phyloP scores from a whole-genome alignment of 2,797 vertebrate species.

The Falco columbarius region DNA sequence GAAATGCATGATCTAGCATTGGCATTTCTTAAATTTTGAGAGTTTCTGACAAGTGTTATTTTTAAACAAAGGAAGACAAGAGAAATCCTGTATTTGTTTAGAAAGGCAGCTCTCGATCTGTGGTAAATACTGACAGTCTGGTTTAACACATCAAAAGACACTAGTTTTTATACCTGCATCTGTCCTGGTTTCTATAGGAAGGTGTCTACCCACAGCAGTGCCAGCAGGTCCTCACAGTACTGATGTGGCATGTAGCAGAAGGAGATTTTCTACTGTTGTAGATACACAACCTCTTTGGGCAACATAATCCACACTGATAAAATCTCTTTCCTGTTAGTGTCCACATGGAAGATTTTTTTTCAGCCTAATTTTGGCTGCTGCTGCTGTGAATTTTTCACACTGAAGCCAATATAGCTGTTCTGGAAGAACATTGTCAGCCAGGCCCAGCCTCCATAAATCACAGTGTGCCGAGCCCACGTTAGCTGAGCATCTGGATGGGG shows the following conservation, averaged over 20 bases:
- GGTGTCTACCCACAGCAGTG: not conserved
- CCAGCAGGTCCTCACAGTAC: not conserved
- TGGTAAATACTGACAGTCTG: not conserved
- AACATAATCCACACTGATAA: not conserved
- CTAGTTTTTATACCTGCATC: not conserved
- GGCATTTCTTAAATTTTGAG: not conserved
- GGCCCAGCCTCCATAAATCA: constrained; percentile 28
- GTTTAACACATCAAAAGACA: not conserved
- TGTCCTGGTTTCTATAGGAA: not conserved
- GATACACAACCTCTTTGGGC: not conserved
- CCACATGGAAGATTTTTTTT: constrained; percentile 1
- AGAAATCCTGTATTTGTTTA: not conserved
- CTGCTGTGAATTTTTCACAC: constrained; percentile 17
- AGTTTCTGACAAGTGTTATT: not conserved
- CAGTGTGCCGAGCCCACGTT: not conserved
- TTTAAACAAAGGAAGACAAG: not conserved
- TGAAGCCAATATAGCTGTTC: constrained; percentile 4
- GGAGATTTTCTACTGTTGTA: not conserved
- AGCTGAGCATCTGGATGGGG: constrained; percentile 21
- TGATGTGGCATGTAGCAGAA: not conserved
- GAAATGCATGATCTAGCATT: not conserved
- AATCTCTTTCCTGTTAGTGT: not conserved
- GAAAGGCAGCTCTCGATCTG: not conserved
- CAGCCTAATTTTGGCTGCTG: constrained; percentile 28
- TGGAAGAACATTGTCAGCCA: constrained; percentile 26